These are phyloP conservation scores for Tauraco erythrolophus DNA, from an alignment of 2,113 vertebrate genomes.

Conservation along the genomic window DNA sequence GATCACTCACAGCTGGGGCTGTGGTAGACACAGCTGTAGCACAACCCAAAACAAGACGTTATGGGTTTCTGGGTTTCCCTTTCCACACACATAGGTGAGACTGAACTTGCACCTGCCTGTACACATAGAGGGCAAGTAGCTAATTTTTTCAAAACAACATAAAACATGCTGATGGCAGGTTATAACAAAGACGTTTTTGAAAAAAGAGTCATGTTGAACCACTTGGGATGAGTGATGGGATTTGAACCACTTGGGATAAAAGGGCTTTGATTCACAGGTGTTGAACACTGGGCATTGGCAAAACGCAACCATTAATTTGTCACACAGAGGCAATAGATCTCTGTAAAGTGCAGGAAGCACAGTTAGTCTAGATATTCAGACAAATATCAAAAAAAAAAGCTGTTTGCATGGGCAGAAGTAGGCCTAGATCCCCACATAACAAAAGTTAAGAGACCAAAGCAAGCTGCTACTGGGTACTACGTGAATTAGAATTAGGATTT, in stretches of 20 bases:
- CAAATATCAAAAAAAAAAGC: not conserved
- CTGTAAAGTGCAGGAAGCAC: not conserved
- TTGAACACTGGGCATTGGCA: fast-evolving
- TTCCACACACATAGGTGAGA: not conserved
- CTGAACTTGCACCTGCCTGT: not conserved
- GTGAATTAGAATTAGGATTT: not conserved
- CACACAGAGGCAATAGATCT: not conserved
- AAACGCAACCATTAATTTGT: not conserved
- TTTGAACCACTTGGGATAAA: not conserved
- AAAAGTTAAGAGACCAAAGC: not conserved
- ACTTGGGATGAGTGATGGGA: too few relatives aligned
- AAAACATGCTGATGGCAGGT: not conserved
- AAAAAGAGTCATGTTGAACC: not conserved
- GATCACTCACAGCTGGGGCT: not conserved
- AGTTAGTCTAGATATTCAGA: not conserved
- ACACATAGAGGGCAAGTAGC: fast-evolving
- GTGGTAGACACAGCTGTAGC: not conserved
- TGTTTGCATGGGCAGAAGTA: not conserved
- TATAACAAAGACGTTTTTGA: not conserved
- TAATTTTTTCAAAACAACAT: not conserved
- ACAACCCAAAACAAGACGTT: not conserved
- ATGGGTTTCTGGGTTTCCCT: not conserved
- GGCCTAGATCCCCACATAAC: not conserved
- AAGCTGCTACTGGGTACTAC: not conserved
- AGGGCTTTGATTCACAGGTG: not conserved